Conservation (phyloP, 2,888 invertebrate genomes). For the Hofmannophila pseudospretella region DNA sequence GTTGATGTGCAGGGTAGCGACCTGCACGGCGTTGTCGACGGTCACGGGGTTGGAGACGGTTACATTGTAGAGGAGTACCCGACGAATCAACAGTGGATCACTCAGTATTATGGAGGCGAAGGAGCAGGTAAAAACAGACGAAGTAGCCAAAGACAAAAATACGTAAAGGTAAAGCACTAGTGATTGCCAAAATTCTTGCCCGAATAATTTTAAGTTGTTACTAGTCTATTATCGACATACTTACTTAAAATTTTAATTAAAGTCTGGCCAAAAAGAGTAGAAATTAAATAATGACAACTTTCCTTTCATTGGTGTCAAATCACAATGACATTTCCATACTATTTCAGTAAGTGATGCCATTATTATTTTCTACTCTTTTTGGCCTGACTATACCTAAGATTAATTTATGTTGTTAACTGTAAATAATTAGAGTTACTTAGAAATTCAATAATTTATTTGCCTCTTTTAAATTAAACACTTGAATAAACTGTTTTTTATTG, state of each 20-base stretch:
- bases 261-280: no score
- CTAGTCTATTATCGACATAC: constrained; percentile 1
- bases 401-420: not conserved
- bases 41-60: constrained; percentile 19
- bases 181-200: constrained; percentile 13
- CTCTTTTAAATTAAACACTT: no score
- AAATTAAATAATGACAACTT: no score
- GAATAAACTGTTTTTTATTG: no score
- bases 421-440: not conserved
- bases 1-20: not conserved
- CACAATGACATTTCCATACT: no score
- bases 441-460: no score
- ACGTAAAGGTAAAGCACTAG: not conserved
- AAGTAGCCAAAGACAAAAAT: constrained; percentile 3
- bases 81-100: constrained; percentile 24
- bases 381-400: no score
- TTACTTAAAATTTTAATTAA: no score
- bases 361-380: no score
- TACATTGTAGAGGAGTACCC: constrained; percentile 27
- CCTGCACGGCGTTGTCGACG: constrained; percentile 4
- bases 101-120: constrained; percentile 23
- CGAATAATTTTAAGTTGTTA: constrained; percentile 1
- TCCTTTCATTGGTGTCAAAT: no score
- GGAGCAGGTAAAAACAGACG: constrained; percentile 1
- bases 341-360: no score